phyloP scores from a whole-genome alignment of 1,140 invertebrate genomes.

The Saxidomus purpurata region DNA sequence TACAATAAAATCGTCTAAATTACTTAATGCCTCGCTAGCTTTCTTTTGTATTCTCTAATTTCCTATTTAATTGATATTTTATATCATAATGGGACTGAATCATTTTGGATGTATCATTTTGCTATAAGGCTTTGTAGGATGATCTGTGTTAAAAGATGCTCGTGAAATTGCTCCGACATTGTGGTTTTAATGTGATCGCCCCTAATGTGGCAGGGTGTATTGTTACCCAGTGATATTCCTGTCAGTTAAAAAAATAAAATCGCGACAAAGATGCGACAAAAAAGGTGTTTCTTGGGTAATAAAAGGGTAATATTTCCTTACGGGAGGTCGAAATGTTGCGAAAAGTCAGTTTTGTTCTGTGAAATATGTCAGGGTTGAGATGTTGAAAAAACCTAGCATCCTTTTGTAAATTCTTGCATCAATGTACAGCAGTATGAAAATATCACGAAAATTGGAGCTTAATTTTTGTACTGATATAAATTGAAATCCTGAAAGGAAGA shows the following conservation, averaged over 20 bases:
- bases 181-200: constrained; percentile 6
- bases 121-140: background rate
- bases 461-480: no score
- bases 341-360: background rate
- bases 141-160: constrained; percentile 9
- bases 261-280: constrained; percentile 41
- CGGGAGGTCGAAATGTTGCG: background rate
- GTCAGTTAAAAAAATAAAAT: constrained; percentile 15
- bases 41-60: constrained; percentile 6
- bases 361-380: background rate
- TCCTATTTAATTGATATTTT: constrained; percentile 46
- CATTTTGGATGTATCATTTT: constrained; percentile 12
- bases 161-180: constrained; percentile 24
- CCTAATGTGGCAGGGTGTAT: constrained; percentile 26
- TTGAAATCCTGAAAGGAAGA: no score
- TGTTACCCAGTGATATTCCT: constrained; percentile 26
- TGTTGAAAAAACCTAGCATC: no score
- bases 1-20: background rate
- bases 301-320: background rate
- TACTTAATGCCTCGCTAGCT: background rate
- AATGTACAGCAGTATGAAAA: no score
- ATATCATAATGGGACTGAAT: constrained; percentile 24
- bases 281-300: constrained; percentile 6
- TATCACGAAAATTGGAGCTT: no score
- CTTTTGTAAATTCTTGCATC: no score